Evolutionary conservation across 2,113 vertebrate genomes (phyloP), one percentile per base, ranked within the genome.

Genomic region (Paraplagusia blochii): DNA sequence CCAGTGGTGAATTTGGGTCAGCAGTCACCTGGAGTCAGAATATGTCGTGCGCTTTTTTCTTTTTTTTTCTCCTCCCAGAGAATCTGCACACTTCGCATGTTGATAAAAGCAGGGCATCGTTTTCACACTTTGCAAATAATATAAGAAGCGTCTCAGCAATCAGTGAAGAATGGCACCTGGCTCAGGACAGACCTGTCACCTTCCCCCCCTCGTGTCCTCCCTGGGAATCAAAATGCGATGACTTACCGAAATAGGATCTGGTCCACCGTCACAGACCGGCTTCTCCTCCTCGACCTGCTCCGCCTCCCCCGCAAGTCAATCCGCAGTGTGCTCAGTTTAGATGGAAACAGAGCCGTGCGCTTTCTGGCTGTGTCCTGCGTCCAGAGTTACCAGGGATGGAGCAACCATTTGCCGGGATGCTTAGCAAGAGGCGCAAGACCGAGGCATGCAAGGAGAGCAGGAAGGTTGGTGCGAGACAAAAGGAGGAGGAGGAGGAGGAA

Each of bases 391-490:
- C 36, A 61, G 58, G 54, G 63, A 81, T 80, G 75, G 67, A 83
- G 72, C 70, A 80, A 83, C 57, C 87, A 84, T 87, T 81, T 78
- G 84, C 70, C 66, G 79, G 79, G 77, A 63, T 74, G 72, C 75
- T 67, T 61, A 48, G 65, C 38, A 48, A 60, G 61, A 58, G 61
- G 18, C 63, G 80, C 74, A 2, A 74, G 75, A 64, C 65, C 70
- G 75, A 79, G 65, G 75, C 77, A 85, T 81, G 69, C 77, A 60
- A 64, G 11, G 65, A 70, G 62, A 46, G 50, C 58, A 54, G 59
- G 60, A 53, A 47, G 45, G 36, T 16, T 33, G 60, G 38, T 54
- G 45, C 19, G 51, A 29, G 22, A 29, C 22, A 29, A 44, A 51
- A 58, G 50, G 16, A 9, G 19, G 42, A 8, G 52, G 29, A 52